Conservation (phyloP, 2,797 vertebrate genomes). For the Leptatherina wallacei region DNA sequence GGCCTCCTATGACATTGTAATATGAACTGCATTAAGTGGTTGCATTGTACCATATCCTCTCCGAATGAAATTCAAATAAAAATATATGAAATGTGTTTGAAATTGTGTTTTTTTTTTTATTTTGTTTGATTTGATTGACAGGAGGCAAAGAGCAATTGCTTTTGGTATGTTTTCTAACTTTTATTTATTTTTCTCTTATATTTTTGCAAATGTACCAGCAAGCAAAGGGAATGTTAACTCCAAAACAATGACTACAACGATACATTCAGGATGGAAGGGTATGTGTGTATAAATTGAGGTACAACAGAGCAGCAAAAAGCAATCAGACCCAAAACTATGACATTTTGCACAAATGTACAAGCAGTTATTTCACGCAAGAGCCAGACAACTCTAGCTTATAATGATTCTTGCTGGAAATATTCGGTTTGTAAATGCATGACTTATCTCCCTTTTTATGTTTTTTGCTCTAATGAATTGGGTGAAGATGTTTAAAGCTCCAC, state of each 20-base stretch:
- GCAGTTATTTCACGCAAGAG: constrained; percentile 39
- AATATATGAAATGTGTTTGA: constrained; percentile 65
- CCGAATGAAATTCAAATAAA: constrained; percentile 81
- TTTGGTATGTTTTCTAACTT: constrained; percentile 11
- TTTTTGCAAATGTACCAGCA: constrained; percentile 50
- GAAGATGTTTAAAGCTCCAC: constrained; percentile 41
- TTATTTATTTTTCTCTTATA: constrained; percentile 41
- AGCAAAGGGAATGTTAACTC: constrained; percentile 49
- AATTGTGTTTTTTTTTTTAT: background rate
- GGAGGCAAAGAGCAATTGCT: constrained; percentile 8
- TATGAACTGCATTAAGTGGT: constrained; percentile 74
- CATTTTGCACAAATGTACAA: constrained; percentile 26
- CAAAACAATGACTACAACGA: constrained; percentile 35
- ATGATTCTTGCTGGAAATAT: constrained; percentile 27
- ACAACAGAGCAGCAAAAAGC: constrained; percentile 63
- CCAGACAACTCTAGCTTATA: constrained; percentile 4
- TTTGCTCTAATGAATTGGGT: constrained; percentile 47
- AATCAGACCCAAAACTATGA: constrained; percentile 10
- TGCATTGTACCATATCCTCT: constrained; percentile 82
- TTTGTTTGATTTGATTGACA: constrained; percentile 1
- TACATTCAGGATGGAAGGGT: constrained; percentile 45
- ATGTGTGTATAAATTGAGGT: constrained; percentile 60
- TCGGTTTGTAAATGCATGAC: background rate
- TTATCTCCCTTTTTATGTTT: constrained; percentile 11
- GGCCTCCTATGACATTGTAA: constrained; percentile 68